A percentile compares a stretch with the other conserved stretches of the same genome.
Evolutionary conservation across 1,140 invertebrate genomes (phyloP).

Genomic region (Neodiprion virginianus): DNA sequence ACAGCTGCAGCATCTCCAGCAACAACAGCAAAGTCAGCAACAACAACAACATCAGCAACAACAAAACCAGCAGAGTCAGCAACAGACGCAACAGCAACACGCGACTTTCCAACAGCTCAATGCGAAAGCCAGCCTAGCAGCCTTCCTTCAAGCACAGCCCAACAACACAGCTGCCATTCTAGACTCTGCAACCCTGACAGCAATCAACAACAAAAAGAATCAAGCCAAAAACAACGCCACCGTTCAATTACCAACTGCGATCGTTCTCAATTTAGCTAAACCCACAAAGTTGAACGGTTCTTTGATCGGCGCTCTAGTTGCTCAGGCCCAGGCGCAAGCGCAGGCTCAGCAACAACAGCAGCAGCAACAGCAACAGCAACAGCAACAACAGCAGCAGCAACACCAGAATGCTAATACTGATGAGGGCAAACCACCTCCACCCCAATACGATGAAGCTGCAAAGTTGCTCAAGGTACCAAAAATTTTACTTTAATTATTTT

Average conservation of each 20-base stretch:
- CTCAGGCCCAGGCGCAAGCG: slow-evolving; percentile 57
- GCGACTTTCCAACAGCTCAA: slow-evolving; percentile 59
- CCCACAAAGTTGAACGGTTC: slow-evolving; percentile 57
- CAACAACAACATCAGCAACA: slow-evolving; percentile 46
- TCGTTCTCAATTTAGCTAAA: slow-evolving; percentile 56
- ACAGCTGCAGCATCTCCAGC: slow-evolving; percentile 65
- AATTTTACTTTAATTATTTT: slow-evolving; percentile 7
- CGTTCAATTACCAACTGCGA: slow-evolving; percentile 56
- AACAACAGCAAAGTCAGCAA: slow-evolving; percentile 55
- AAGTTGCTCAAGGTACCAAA: slow-evolving; percentile 65
- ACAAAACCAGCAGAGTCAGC: slow-evolving; percentile 49
- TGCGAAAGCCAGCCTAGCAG: slow-evolving; percentile 63
- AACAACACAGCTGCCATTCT: slow-evolving; percentile 55
- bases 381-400: slow-evolving; percentile 43
- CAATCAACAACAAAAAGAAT: slow-evolving; percentile 61
- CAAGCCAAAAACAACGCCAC: slow-evolving; percentile 54
- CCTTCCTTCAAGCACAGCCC: slow-evolving; percentile 62
- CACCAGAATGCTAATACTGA: slow-evolving; percentile 46
- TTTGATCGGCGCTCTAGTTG: slow-evolving; percentile 53
- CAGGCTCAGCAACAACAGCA: slow-evolving; percentile 36
- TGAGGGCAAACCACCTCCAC: slow-evolving; percentile 64
- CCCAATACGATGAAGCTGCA: slow-evolving; percentile 76
- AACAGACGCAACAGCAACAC: slow-evolving; percentile 50
- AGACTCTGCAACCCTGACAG: slow-evolving; percentile 54
- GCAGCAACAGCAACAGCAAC: slow-evolving; percentile 41